phyloP scores from a whole-genome alignment of 2,888 invertebrate genomes.

The Pachycephus smyrnensis region DNA sequence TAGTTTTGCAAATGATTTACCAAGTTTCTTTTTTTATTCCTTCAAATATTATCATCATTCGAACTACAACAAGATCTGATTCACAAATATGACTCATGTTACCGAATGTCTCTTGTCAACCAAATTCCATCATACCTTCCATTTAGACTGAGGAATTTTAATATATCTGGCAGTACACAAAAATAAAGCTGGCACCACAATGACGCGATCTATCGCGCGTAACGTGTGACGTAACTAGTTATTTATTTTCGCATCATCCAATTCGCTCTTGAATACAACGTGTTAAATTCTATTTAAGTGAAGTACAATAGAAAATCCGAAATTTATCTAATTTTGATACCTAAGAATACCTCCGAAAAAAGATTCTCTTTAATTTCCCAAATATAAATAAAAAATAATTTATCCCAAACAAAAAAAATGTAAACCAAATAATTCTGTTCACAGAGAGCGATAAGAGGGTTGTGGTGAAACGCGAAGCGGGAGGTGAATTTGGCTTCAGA shows the following conservation, averaged over 20 bases:
- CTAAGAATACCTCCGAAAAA: background rate
- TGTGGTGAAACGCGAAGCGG: constrained; percentile 81
- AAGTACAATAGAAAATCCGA: no score
- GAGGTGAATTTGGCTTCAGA: constrained; percentile 92
- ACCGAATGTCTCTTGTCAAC: background rate
- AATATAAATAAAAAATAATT: background rate
- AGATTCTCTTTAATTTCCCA: background rate
- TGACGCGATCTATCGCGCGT: background rate
- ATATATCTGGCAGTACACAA: background rate
- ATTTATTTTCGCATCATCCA: background rate
- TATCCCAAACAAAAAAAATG: background rate
- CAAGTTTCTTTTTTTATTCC: no score
- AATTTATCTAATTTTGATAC: no score
- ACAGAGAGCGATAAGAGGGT: constrained; percentile 91
- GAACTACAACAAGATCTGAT: background rate
- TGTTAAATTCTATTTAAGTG: no score
- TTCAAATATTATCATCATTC: no score
- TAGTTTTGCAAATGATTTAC: no score
- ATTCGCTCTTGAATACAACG: background rate
- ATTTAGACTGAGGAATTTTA: background rate
- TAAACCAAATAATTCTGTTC: constrained; percentile 35
- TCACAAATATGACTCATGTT: background rate
- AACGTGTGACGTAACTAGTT: background rate
- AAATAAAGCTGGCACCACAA: background rate
- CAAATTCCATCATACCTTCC: background rate